A percentile compares a stretch with the other conserved stretches of the same genome.
Conservation (phyloP, 2,888 invertebrate genomes). For the Meiosimyza decipiens region DNA sequence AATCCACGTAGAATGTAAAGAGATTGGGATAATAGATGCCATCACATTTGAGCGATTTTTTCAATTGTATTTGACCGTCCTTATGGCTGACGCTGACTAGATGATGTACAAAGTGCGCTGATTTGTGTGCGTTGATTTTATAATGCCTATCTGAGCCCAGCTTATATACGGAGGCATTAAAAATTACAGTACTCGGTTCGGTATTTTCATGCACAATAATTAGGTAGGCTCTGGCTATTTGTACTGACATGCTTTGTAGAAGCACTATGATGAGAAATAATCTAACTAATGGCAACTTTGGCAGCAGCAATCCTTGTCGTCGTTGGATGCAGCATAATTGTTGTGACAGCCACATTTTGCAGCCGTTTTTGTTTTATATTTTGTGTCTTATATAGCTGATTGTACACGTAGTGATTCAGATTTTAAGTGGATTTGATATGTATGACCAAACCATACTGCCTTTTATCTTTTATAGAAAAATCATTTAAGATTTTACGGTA, state of each 20-base stretch:
- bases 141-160: slow-evolving; percentile 83
- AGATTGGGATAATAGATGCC: slow-evolving; percentile 85
- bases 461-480: too few species aligned
- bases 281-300: slow-evolving; percentile 6
- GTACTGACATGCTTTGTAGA: slow-evolving; percentile 44
- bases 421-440: too few species aligned
- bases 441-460: too few species aligned
- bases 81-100: slow-evolving; percentile 80
- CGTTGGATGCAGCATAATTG: not conserved
- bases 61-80: slow-evolving; percentile 79
- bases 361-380: not conserved
- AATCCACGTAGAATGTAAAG: slow-evolving; percentile 88
- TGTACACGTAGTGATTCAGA: too few species aligned
- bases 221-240: slow-evolving; percentile 67
- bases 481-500: not conserved
- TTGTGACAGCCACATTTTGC: slow-evolving; percentile 20
- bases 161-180: slow-evolving; percentile 84
- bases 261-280: slow-evolving; percentile 2
- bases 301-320: not conserved
- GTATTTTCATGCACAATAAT: slow-evolving; percentile 72
- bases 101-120: slow-evolving; percentile 84
- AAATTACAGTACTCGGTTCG: slow-evolving; percentile 75
- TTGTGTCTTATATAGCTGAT: too few species aligned
- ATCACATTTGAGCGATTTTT: slow-evolving; percentile 79
- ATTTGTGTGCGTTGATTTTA: slow-evolving; percentile 82